Percentiles rank a stretch among this genome's conserved stretches.
Conservation (phyloP, 2,113 vertebrate species). For the Epinephelus moara region DNA sequence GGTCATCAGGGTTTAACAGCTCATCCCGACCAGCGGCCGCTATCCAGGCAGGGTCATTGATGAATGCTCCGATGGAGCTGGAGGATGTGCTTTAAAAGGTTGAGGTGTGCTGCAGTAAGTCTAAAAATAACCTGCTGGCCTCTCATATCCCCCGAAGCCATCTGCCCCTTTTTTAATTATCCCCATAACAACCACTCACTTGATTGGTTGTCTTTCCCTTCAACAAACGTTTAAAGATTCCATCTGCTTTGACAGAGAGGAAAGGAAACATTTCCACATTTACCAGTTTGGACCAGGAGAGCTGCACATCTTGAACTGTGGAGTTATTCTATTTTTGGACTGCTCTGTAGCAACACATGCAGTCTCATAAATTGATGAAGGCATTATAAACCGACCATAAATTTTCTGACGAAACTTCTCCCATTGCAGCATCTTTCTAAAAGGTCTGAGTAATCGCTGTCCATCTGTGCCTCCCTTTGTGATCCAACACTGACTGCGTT, state of each 20-base stretch:
- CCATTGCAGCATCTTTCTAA: slow-evolving; percentile 22
- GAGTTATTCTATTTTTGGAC: background rate
- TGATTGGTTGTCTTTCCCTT: slow-evolving; percentile 65
- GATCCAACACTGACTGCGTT: slow-evolving; percentile 20
- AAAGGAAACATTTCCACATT: slow-evolving; percentile 24
- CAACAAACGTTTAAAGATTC: slow-evolving; percentile 40
- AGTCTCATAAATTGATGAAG: background rate
- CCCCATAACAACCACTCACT: slow-evolving; percentile 77
- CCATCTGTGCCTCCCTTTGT: slow-evolving; percentile 49
- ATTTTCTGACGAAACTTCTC: slow-evolving; percentile 2
- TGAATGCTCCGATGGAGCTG: slow-evolving; percentile 59
- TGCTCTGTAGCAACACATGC: slow-evolving; percentile 26
- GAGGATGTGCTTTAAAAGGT: slow-evolving; percentile 75
- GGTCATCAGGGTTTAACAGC: slow-evolving; percentile 65
- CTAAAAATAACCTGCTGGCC: slow-evolving; percentile 79
- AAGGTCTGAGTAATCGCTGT: slow-evolving; percentile 12
- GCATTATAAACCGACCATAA: background rate
- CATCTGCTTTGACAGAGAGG: slow-evolving; percentile 46
- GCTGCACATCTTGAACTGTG: background rate
- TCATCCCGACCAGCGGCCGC: slow-evolving; percentile 17
- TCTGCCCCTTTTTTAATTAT: slow-evolving; percentile 78
- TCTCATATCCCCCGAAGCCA: slow-evolving; percentile 68
- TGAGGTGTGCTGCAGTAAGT: slow-evolving; percentile 64
- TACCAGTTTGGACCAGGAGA: slow-evolving; percentile 2
- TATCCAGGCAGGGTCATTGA: slow-evolving; percentile 53